These are phyloP conservation scores for Scartelaos histophorus DNA, from an alignment of 2,113 vertebrate genomes.

Conservation along the genomic window DNA sequence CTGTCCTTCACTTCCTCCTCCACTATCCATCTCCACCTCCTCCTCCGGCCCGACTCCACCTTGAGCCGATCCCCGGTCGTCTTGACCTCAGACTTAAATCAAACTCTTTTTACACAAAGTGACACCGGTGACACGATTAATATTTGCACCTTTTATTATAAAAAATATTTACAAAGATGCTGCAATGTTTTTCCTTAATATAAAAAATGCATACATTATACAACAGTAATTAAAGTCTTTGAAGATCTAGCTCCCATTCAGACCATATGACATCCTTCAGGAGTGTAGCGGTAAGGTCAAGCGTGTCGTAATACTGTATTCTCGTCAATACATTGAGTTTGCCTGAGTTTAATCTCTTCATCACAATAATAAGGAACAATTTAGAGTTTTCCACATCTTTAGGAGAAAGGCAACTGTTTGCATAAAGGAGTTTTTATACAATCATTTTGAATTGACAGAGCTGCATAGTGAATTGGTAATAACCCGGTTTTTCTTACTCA, in stretches of 20 bases:
- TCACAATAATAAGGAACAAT: conserved; percentile 60
- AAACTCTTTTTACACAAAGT: neutral
- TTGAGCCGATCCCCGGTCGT: no score
- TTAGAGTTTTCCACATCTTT: conserved; percentile 69
- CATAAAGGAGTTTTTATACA: conserved; percentile 71
- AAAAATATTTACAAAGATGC: conserved; percentile 83
- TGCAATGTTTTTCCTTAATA: conserved; percentile 77
- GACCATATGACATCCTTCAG: conserved; percentile 77
- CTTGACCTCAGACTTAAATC: no score
- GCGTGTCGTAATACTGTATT: conserved; percentile 76
- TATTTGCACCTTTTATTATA: conserved; percentile 81
- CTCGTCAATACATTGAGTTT: conserved; percentile 68
- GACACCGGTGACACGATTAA: conserved; percentile 35
- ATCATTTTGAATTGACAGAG: conserved; percentile 74
- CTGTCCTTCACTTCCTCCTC: no score
- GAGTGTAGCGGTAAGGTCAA: conserved; percentile 70
- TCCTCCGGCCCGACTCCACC: no score
- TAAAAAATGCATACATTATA: conserved; percentile 83
- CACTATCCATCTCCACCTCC: no score
- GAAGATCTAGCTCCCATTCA: conserved; percentile 77
- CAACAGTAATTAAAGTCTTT: conserved; percentile 76
- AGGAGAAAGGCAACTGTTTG: conserved; percentile 75
- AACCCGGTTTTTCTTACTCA: conserved; percentile 57
- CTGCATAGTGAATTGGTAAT: conserved; percentile 76
- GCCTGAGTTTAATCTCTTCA: conserved; percentile 77